Evolutionary conservation across 1,140 invertebrate species (phyloP).

Genomic region (Brachionus manjavacas): DNA sequence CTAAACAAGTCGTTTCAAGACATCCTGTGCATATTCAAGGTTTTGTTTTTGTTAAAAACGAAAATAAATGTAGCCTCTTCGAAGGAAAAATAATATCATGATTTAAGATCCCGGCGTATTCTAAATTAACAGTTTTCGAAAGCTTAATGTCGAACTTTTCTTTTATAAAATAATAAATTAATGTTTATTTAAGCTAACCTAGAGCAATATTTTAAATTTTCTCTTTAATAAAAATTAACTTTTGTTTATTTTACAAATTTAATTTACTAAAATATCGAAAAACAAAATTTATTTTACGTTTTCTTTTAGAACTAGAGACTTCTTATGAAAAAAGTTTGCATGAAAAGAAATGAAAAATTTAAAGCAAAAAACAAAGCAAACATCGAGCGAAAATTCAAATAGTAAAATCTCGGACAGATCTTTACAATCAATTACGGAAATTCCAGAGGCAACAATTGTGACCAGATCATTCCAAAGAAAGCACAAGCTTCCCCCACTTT

Average conservation of each 20-base stretch:
- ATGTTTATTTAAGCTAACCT: background rate
- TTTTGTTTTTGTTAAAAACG: background rate
- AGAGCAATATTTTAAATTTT: background rate
- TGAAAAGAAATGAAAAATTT: background rate
- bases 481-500: background rate
- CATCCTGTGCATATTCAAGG: background rate
- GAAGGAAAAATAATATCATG: background rate
- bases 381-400: background rate
- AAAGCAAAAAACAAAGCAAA: background rate
- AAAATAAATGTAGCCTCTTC: background rate
- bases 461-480: background rate
- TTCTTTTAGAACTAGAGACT: constrained; percentile 5
- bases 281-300: background rate
- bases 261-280: background rate
- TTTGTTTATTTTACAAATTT: constrained; percentile 2
- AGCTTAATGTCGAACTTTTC: background rate
- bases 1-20: background rate
- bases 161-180: background rate
- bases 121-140: background rate
- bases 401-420: background rate
- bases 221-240: background rate
- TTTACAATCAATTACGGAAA: background rate
- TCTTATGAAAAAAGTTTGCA: background rate
- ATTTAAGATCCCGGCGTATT: background rate
- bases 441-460: background rate